phyloP scores from a whole-genome alignment of 2,797 vertebrate species.

The Halcyon badia region DNA sequence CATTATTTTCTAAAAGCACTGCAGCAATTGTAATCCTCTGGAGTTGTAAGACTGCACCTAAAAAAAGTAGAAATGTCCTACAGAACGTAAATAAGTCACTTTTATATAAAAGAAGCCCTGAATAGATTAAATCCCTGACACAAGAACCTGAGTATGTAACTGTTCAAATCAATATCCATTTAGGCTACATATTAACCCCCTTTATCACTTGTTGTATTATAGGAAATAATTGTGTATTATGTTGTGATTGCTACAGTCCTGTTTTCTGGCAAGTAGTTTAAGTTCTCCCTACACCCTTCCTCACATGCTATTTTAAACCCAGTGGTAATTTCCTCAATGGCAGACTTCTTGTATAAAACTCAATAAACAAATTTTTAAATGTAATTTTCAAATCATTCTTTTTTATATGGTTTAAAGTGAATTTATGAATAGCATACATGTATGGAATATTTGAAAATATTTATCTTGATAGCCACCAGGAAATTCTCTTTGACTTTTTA shows the following conservation, averaged over 20 bases:
- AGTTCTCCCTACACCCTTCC: not conserved
- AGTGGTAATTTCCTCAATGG: not conserved
- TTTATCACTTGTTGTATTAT: not conserved
- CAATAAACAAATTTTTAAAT: not conserved
- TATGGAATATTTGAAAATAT: not conserved
- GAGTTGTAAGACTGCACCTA: not conserved
- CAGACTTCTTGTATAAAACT: not conserved
- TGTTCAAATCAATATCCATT: slow-evolving; percentile 19
- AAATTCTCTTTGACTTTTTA: not conserved
- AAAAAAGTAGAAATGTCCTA: not conserved
- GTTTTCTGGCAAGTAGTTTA: not conserved
- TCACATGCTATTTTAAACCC: not conserved
- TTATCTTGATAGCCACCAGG: not conserved
- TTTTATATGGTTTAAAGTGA: not conserved
- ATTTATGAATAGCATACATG: not conserved
- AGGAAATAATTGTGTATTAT: slow-evolving; percentile 5
- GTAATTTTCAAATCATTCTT: not conserved
- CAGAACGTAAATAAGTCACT: not conserved
- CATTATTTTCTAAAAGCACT: not conserved
- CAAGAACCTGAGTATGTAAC: not conserved
- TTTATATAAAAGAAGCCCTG: not conserved
- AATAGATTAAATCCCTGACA: slow-evolving; percentile 24
- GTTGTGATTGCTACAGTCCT: not conserved
- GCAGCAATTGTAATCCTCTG: not conserved
- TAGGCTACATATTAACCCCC: not conserved